Percentiles rank a stretch among this genome's conserved stretches.
Evolutionary conservation across 2,888 invertebrate genomes (phyloP).

Genomic region (Watsonalla binaria): DNA sequence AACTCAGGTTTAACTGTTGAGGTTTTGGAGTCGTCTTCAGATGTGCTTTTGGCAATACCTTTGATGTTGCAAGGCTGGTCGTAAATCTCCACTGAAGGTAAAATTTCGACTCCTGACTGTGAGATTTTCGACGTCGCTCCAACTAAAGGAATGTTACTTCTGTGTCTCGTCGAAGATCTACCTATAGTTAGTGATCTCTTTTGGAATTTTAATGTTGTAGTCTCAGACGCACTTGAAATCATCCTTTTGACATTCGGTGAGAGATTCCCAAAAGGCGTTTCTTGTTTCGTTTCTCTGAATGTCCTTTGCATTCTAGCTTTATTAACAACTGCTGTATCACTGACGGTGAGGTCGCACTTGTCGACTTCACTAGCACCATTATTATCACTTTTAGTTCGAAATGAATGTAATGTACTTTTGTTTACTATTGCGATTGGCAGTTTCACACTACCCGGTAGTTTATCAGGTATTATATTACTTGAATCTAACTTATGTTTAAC

Average conservation of each 20-base stretch:
- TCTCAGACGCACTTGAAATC: conserved; percentile 75
- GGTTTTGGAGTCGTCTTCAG: conserved; percentile 39
- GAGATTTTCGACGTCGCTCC: conserved; percentile 75
- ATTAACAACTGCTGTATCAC: conserved; percentile 43
- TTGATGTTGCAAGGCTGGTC: conserved; percentile 56
- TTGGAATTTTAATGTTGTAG: conserved; percentile 62
- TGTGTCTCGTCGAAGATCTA: conserved; percentile 57
- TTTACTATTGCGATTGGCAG: conserved; percentile 61
- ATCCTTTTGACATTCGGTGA: conserved; percentile 81
- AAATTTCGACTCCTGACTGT: conserved; percentile 68
- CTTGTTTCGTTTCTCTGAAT: conserved; percentile 50
- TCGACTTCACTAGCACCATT: conserved; percentile 50
- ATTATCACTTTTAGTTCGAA: conserved; percentile 68
- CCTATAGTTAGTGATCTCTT: conserved; percentile 53
- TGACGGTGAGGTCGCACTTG: conserved; percentile 46
- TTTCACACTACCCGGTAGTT: conserved; percentile 62
- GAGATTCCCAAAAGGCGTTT: conserved; percentile 69
- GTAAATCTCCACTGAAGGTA: conserved; percentile 69
- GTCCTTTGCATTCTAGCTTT: conserved; percentile 56
- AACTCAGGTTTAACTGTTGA: conserved; percentile 51
- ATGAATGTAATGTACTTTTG: conserved; percentile 62
- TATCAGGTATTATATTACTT: conserved; percentile 48
- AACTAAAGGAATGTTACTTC: conserved; percentile 69
- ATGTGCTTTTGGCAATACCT: conserved; percentile 32
- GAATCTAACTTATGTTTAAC: conserved; percentile 9